Evolutionary conservation across 2,888 invertebrate genomes (phyloP), one percentile per base, ranked within the genome.

Genomic region (Dendrolimus pini): DNA sequence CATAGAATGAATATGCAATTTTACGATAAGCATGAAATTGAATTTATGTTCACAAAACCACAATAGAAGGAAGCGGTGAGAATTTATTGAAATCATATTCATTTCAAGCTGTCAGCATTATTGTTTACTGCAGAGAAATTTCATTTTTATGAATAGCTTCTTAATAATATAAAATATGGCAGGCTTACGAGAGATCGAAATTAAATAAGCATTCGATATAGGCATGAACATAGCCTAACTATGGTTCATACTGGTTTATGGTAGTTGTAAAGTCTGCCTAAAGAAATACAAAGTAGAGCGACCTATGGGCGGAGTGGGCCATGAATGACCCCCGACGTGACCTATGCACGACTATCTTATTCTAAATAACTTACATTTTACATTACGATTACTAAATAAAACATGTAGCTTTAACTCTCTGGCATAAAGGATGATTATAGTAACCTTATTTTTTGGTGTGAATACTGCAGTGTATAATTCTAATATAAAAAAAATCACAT

Each of bases 321-420:
- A 79, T 82, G 82, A 82, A 76, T 76, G 80, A 77, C 81, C 82
- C 72, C 70, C 75, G 73, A 78, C 75, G 70, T 74, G 79, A 80
- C 77, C 80, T 68, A 59, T 65, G 70, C 70, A 70, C 71, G 75
- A 71, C 70, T 68, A 71, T 71, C 71, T 47, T 47, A 47, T 12
- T 47, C 9, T 12, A 54, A 59, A 58, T 61, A 63, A 30, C 30
- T 30, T 30, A 18, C 3, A 3, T 18, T 18, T 18, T 18, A 30
- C 30, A 30, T 30, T 30, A 30, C 30, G 30, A 30, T 30, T 30
- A 30, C 30, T 30, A 30, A 30, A 30, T 30, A 30, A 30, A 30
- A 30, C 30, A 30, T 30, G 3, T 30, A 30, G 30, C 30, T 30
- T 30, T 30, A 30, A 3, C 30, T 30, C 30, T 30, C 30, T 30